These are phyloP conservation scores for Trichomalopsis sarcophagae DNA, from an alignment of 1,140 invertebrate genomes.

Conservation along the genomic window DNA sequence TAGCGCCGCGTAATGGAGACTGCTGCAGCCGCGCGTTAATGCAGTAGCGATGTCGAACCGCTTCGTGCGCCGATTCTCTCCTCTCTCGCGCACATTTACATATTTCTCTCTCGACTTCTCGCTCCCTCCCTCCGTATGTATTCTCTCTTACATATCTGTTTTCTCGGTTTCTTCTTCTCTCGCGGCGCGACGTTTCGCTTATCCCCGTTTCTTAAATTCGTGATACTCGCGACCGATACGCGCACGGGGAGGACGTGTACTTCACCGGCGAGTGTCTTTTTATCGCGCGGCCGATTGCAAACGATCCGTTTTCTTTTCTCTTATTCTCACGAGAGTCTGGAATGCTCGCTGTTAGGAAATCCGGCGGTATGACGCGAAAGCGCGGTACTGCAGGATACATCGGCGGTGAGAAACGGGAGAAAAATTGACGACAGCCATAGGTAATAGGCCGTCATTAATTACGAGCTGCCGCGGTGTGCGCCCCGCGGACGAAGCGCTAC, in stretches of 20 bases:
- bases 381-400: background rate
- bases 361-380: no score
- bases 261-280: conserved; percentile 15
- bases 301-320: background rate
- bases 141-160: conserved; percentile 8
- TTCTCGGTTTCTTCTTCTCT: conserved; percentile 41
- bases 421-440: background rate
- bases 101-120: conserved; percentile 40
- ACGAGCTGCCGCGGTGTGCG: background rate
- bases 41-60: conserved; percentile 70
- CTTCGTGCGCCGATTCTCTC: conserved; percentile 1
- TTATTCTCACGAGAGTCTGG: background rate
- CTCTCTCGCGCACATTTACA: conserved; percentile 37
- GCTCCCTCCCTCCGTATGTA: conserved; percentile 20
- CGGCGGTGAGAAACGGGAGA: background rate
- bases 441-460: conserved; percentile 33
- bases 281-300: conserved; percentile 1
- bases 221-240: conserved; percentile 25
- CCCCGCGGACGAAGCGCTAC: background rate
- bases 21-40: conserved; percentile 69
- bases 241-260: background rate
- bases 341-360: background rate
- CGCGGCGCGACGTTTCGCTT: background rate
- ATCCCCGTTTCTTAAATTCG: conserved; percentile 32
- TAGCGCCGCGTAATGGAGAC: conserved; percentile 67